These are phyloP conservation scores for Procavia capensis DNA, from an alignment of 2,113 vertebrate species.

Conservation along the genomic window DNA sequence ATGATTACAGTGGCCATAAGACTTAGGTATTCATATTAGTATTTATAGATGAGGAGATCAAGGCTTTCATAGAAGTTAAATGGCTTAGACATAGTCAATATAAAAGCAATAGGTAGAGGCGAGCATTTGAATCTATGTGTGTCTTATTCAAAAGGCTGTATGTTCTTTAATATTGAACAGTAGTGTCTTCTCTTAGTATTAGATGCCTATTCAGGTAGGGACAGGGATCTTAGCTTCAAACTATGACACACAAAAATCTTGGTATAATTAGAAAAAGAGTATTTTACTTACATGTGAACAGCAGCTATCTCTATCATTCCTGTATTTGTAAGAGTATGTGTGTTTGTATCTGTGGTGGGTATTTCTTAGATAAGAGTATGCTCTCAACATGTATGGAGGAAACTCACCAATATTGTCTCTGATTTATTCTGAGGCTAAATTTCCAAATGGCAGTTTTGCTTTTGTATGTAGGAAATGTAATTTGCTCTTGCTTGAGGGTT, in stretches of 20 bases:
- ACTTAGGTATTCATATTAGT: not conserved
- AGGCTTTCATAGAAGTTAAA: not conserved
- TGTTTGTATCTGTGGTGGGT: not conserved
- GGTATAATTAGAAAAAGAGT: not conserved
- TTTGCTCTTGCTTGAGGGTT: constrained; percentile 30
- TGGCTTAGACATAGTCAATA: not conserved
- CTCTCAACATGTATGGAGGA: not conserved
- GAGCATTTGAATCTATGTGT: not conserved
- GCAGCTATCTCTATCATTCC: not conserved
- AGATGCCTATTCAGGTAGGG: not conserved
- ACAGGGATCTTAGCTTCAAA: not conserved
- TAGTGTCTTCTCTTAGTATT: not conserved
- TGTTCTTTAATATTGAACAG: not conserved
- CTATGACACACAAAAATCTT: not conserved
- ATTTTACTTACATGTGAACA: not conserved
- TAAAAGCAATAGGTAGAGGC: not conserved
- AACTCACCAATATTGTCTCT: not conserved
- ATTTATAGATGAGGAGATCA: not conserved
- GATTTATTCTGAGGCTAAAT: constrained; percentile 22
- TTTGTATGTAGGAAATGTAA: constrained; percentile 32
- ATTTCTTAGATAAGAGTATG: constrained; percentile 16
- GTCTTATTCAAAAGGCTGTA: not conserved
- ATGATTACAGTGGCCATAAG: not conserved
- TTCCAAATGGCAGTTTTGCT: constrained; percentile 41
- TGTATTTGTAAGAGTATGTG: not conserved